Conservation (phyloP, 2,797 vertebrate genomes). For the Helostoma temminkii region DNA sequence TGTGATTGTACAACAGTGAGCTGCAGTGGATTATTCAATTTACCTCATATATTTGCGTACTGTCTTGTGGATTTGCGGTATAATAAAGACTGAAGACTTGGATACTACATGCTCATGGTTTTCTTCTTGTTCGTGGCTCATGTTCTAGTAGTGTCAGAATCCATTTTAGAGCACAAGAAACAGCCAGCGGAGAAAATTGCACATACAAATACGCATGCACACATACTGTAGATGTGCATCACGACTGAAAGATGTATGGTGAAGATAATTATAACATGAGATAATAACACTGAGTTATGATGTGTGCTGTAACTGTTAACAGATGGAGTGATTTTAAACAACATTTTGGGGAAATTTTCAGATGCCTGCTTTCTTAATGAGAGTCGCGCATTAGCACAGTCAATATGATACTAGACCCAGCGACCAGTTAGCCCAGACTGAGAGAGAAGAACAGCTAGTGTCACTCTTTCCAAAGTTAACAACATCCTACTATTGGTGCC, state of each 20-base stretch:
- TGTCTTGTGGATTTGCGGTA: conserved; percentile 21
- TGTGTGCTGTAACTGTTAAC: conserved; percentile 5
- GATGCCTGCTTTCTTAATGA: background rate
- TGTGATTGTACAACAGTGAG: conserved; percentile 44
- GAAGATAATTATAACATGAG: conserved; percentile 14
- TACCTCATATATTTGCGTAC: conserved; percentile 20
- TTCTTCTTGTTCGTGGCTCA: background rate
- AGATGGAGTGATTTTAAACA: conserved; percentile 26
- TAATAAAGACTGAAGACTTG: conserved; percentile 14
- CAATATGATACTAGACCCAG: background rate
- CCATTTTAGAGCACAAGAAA: conserved; percentile 30
- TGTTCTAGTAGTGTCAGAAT: conserved; percentile 17
- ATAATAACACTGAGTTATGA: conserved; percentile 38
- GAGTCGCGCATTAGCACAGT: background rate
- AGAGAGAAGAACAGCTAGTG: background rate
- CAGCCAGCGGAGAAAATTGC: background rate
- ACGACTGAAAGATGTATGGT: conserved; percentile 9
- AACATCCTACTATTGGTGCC: background rate
- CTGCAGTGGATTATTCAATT: background rate
- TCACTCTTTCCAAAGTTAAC: background rate
- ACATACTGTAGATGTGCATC: conserved; percentile 4
- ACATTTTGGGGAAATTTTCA: conserved; percentile 18
- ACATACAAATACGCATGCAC: conserved; percentile 4
- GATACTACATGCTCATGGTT: conserved; percentile 1
- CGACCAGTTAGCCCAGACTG: background rate